Percentiles rank a stretch among this genome's conserved stretches.
Conservation (phyloP, 1,140 invertebrate species). For the Paracyclopina nana region DNA sequence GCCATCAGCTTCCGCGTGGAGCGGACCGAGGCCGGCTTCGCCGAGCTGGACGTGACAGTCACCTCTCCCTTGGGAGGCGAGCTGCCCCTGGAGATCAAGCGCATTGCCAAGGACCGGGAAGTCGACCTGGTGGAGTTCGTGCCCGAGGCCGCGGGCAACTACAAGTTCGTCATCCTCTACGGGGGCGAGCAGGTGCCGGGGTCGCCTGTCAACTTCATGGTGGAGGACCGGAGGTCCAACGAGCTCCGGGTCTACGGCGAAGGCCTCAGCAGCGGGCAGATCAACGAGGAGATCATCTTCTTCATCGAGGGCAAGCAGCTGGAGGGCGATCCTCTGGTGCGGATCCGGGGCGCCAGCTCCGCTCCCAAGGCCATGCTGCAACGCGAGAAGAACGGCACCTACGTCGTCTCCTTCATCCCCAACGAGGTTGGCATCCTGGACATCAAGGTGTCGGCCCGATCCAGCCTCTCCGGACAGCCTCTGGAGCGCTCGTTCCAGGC, state of each 20-base stretch:
- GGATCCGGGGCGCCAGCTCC: slow-evolving; percentile 46
- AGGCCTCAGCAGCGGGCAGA: slow-evolving; percentile 6
- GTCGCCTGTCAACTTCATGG: slow-evolving; percentile 23
- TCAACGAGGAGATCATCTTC: neutral
- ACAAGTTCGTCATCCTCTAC: slow-evolving; percentile 67
- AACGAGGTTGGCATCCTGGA: slow-evolving; percentile 49
- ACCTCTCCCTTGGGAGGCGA: slow-evolving; percentile 69
- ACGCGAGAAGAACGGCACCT: slow-evolving; percentile 34
- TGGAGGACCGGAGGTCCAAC: slow-evolving; percentile 18
- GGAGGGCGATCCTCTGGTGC: too few species aligned
- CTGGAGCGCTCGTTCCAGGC: slow-evolving; percentile 49
- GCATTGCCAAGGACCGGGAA: slow-evolving; percentile 25
- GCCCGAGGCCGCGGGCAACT: slow-evolving; percentile 66
- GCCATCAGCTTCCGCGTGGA: slow-evolving; percentile 40
- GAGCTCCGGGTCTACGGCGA: slow-evolving; percentile 3
- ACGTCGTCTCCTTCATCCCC: slow-evolving; percentile 43
- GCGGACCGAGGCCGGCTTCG: slow-evolving; percentile 62
- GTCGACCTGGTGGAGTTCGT: slow-evolving; percentile 57
- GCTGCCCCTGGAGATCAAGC: slow-evolving; percentile 54
- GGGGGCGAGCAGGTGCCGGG: slow-evolving; percentile 45
- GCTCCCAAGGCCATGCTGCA: slow-evolving; percentile 36
- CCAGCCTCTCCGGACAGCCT: slow-evolving; percentile 39
- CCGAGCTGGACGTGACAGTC: slow-evolving; percentile 69
- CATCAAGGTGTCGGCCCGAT: slow-evolving; percentile 43
- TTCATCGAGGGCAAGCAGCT: too few species aligned